Percentiles rank a stretch among this genome's conserved stretches.
Conservation (phyloP, 1,140 invertebrate species). For the Drosophila subobscura region DNA sequence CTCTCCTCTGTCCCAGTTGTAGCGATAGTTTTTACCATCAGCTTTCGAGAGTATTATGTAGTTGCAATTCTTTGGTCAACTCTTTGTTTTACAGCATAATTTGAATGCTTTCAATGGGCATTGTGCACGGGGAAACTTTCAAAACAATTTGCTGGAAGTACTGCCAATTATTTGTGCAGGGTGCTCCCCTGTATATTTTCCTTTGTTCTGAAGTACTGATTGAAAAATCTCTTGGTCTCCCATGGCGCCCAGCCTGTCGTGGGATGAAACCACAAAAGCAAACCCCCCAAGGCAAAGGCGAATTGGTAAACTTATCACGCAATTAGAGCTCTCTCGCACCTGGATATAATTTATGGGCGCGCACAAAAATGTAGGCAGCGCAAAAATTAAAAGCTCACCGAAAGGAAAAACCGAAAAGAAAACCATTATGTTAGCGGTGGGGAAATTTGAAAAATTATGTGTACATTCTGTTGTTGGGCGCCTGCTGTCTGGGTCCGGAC, state of each 20-base stretch:
- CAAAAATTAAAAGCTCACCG: constrained; percentile 50
- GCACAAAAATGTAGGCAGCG: constrained; percentile 54
- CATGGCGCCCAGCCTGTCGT: not conserved
- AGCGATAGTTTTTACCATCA: not conserved
- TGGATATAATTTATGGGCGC: constrained; percentile 62
- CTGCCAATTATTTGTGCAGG: too few species aligned
- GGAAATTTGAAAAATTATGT: constrained; percentile 51
- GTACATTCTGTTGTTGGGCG: constrained; percentile 19
- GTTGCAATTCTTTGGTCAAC: not conserved
- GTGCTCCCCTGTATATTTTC: not conserved
- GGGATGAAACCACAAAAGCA: constrained; percentile 50
- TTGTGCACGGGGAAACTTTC: too few species aligned
- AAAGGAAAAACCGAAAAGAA: constrained; percentile 7
- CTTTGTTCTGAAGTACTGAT: constrained; percentile 19
- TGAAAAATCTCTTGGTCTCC: constrained; percentile 21
- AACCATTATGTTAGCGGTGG: constrained; percentile 8
- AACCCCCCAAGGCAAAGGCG: constrained; percentile 29
- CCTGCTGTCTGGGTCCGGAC: constrained; percentile 2
- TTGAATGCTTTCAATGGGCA: too few species aligned
- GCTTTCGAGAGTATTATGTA: not conserved
- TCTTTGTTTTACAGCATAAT: not conserved
- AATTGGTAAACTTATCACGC: constrained; percentile 79
- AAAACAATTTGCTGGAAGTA: too few species aligned
- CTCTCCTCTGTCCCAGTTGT: constrained; percentile 31
- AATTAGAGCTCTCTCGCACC: constrained; percentile 68